Evolutionary conservation across 2,797 vertebrate species (phyloP), one percentile per base, ranked within the genome.

Genomic region (Xiphophorus birchmanni): DNA sequence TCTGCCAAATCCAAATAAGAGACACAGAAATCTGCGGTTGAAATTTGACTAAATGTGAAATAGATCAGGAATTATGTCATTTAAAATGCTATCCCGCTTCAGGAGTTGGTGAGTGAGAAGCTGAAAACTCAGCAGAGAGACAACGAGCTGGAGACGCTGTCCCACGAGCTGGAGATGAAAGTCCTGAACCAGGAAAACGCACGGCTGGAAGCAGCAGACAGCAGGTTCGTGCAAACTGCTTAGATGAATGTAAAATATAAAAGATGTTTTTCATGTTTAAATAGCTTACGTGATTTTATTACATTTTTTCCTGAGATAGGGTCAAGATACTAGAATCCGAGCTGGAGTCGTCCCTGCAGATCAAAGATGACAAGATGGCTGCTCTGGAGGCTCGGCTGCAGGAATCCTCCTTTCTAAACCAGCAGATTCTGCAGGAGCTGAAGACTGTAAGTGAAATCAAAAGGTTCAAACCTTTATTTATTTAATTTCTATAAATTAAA

Each of bases 21-120:
- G 6, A 42, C 37, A 42, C 37, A 26, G 37, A 69, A 2, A 35
- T 37, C 37, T 40, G 3, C 9, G 1, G 13, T 9, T 37, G 35
- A 37, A 67, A 40, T 40, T 37, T 44, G 23, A 71, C 40, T 2
- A 13, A 26, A 71, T 13, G 40, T 71, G 21, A 71, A 44, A n/a
- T 12, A 71, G 40, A 44, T 42, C 8, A 44, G 37, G 37, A 71
- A n/a, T 5, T 2, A 71, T 44, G 23, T 71, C 5, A 6, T 6
- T 44, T n/a, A 72, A 72, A 72, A 72, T 71, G 29, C 54, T 56
- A 3, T 82, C 13, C 35, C 5, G 78, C 52, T 89, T 79, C 84
- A 99, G 98, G 98, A 99, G 91, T 94, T 99, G 91, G 97, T 98
- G 85, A 97, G 92, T 82, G 98, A 99, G 91, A 98, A 99, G 85